Percentiles rank a stretch among this genome's conserved stretches.
phyloP scores from a whole-genome alignment of 2,113 vertebrate species.

The Sialia sialis region DNA sequence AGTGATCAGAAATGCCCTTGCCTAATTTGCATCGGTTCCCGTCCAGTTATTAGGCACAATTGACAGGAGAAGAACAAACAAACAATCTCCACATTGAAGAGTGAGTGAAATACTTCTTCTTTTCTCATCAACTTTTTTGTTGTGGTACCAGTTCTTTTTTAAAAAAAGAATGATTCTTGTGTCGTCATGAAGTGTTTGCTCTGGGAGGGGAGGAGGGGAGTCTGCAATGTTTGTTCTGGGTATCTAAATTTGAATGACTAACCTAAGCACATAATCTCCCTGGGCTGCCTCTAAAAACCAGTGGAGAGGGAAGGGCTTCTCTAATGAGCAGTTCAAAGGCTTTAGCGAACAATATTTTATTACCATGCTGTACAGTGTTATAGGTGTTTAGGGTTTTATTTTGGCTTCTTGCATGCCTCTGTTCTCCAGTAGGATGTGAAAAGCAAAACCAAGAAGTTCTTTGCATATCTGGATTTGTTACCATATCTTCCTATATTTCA shows the following conservation, averaged over 20 bases:
- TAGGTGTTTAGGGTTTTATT: background rate
- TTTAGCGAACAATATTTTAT: background rate
- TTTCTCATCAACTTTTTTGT: background rate
- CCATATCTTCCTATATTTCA: background rate
- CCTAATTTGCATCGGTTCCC: slow-evolving; percentile 38
- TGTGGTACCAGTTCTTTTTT: background rate
- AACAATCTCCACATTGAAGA: background rate
- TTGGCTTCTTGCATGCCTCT: background rate
- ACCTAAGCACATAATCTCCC: slow-evolving; percentile 38
- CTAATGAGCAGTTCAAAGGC: slow-evolving; percentile 21
- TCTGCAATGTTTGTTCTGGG: slow-evolving; percentile 17
- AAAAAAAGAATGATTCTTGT: background rate
- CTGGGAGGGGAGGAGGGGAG: background rate
- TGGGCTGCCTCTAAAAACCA: slow-evolving; percentile 21
- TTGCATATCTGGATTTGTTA: background rate
- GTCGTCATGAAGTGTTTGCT: background rate
- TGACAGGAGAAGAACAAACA: background rate
- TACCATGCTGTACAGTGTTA: background rate
- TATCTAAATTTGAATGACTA: slow-evolving; percentile 42
- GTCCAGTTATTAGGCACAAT: background rate
- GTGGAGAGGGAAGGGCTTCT: background rate
- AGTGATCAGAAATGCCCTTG: slow-evolving; percentile 42
- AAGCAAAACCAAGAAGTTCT: background rate
- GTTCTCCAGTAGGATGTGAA: background rate
- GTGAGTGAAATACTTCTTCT: background rate